Conservation (phyloP, 2,113 vertebrate species). For the Rhegmatorhina hoffmannsi region DNA sequence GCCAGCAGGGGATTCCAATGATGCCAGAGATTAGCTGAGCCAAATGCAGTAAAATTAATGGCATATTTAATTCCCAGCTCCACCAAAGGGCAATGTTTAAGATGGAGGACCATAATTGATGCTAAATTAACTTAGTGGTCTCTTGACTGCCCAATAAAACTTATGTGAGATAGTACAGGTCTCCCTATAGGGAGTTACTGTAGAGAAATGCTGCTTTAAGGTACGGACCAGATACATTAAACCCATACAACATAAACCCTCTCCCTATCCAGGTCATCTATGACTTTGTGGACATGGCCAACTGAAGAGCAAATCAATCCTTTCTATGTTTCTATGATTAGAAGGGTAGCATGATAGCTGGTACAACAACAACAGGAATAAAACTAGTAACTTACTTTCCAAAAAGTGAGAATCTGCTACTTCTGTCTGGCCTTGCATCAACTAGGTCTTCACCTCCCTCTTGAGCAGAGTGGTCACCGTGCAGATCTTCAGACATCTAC, state of each 20-base stretch:
- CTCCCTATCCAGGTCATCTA: neutral
- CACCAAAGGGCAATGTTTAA: conserved; percentile 16
- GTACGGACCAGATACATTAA: neutral
- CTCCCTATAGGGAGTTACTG: neutral
- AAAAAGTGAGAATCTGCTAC: conserved; percentile 77
- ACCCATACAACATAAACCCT: neutral
- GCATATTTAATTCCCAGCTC: conserved; percentile 14
- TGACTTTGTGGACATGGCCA: neutral
- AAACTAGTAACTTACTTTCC: conserved; percentile 57
- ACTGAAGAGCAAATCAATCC: neutral
- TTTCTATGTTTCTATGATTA: neutral
- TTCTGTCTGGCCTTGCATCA: conserved; percentile 85
- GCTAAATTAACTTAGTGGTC: conserved; percentile 31
- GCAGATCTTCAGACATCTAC: conserved; percentile 22
- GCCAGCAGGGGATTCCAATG: conserved; percentile 43
- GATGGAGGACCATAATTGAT: conserved; percentile 6
- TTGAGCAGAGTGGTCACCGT: neutral
- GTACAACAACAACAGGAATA: neutral
- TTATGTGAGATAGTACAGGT: neutral
- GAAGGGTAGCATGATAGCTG: neutral
- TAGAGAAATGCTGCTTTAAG: neutral
- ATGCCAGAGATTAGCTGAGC: conserved; percentile 32
- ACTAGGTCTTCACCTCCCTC: neutral
- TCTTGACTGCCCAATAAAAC: neutral
- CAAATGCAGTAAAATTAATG: conserved; percentile 49